A percentile compares a stretch with the other conserved stretches of the same genome.
These are phyloP conservation scores for Pangasianodon gigas DNA, from an alignment of 2,113 vertebrate genomes.

Conservation along the genomic window DNA sequence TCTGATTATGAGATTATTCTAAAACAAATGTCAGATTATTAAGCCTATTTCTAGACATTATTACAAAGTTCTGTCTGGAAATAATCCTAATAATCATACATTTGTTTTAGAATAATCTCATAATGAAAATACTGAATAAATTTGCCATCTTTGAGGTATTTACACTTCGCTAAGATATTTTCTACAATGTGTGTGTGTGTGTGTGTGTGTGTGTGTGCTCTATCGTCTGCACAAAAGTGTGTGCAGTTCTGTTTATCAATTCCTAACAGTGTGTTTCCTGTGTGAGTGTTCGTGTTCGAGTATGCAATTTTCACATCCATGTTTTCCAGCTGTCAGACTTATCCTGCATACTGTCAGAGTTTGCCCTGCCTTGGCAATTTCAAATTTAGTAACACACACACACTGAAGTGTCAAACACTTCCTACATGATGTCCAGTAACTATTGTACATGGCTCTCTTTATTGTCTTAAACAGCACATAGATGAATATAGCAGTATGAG, in stretches of 20 bases:
- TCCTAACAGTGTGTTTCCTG: constrained; percentile 13
- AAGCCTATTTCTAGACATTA: background rate
- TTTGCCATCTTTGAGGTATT: background rate
- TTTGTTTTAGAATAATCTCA: background rate
- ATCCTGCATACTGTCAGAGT: background rate
- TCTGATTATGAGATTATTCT: background rate
- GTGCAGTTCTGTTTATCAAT: constrained; percentile 15
- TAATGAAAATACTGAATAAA: background rate
- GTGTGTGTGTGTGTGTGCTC: constrained; percentile 21
- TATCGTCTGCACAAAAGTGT: background rate
- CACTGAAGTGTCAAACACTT: background rate
- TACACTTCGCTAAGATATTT: background rate
- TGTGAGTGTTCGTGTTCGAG: background rate
- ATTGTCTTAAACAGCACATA: background rate
- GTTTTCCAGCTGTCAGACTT: constrained; percentile 30
- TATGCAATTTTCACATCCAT: constrained; percentile 31
- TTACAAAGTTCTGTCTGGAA: background rate
- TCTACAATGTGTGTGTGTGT: constrained; percentile 10
- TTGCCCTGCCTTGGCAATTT: constrained; percentile 1
- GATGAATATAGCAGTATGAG: constrained; percentile 8
- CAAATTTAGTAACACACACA: constrained; percentile 25
- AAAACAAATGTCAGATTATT: background rate
- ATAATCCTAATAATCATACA: background rate
- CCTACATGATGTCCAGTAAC: background rate
- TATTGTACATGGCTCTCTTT: background rate